Base-by-base conservation (phyloP, 2,797 vertebrate species). In the Trachurus trachurus region DNA sequence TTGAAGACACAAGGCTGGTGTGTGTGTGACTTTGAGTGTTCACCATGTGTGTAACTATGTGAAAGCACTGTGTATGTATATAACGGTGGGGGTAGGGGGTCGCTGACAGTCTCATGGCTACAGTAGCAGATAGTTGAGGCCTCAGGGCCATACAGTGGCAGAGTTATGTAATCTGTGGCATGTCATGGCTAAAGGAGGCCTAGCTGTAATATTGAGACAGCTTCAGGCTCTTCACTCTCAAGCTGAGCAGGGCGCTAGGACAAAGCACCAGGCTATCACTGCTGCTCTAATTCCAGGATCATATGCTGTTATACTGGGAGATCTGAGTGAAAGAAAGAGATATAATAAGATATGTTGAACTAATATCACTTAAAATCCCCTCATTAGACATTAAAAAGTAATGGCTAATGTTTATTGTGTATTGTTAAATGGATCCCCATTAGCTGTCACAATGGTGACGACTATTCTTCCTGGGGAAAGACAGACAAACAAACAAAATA, bases 111-210 rank as follows among this genome's bases (percentile, higher is more conserved):
- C 80, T 85, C 79, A 42, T 78, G 73, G 80, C 65, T 77, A 83
- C 82, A 88, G 88, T 84, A 77, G 80, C 81, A 86, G 66, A 91
- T 76, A 85, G 80, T 78, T 40, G 49, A 78, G 66, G 80, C 87
- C 82, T 29, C 19, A 67, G 65, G 86, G 81, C 76, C 57, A 19
- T 80, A 68, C 82, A 90, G 87, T 88, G 86, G 79, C 86, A 75
- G 63, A 65, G 65, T 93, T 93, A 90, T 76, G 89, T 88, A 92
- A 92, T 82, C 68, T 74, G 63, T 86, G 76, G 75, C 81, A 71
- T 88, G 83, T 84, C 88, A 87, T 50, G 6, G 76, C 11, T 37
- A 59, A 80, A 83, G 74, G 63, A 86, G 67, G 65, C 72, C 79
- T 47, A 83, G 68, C 70, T 74, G 50, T 45, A 26, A 45, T 67